Conservation (phyloP, 2,888 invertebrate species). For the Drosophila paranaensis region DNA sequence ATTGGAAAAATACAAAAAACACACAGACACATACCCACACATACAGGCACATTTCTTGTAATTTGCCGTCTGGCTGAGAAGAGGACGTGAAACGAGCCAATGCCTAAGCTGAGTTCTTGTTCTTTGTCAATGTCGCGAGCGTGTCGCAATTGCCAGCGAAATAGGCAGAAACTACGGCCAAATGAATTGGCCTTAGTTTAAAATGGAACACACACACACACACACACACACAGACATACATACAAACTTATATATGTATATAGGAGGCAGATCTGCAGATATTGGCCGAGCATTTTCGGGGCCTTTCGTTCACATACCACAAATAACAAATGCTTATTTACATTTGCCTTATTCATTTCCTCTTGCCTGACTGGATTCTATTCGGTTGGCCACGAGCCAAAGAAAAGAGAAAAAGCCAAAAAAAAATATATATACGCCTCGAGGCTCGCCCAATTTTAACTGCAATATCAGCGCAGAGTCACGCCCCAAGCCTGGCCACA, state of each 20-base stretch:
- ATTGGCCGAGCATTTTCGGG: conserved; percentile 22
- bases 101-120: conserved; percentile 26
- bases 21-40: too few species aligned
- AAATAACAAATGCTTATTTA: conserved; percentile 55
- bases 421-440: conserved; percentile 1
- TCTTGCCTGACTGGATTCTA: conserved; percentile 25
- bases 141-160: conserved; percentile 42
- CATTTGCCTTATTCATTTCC: conserved; percentile 34
- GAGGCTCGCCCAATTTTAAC: conserved; percentile 8
- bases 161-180: conserved; percentile 19
- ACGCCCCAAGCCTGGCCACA: conserved; percentile 35
- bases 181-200: conserved; percentile 47
- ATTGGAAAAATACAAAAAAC: conserved; percentile 21
- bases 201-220: conserved; percentile 10
- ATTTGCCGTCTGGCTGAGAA: conserved; percentile 46
- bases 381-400: conserved; percentile 51
- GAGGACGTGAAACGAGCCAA: conserved; percentile 37
- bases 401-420: not conserved
- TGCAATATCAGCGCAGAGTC: conserved; percentile 17
- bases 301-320: conserved; percentile 30
- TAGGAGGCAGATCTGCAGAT: conserved; percentile 2
- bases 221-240: not conserved
- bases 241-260: not conserved
- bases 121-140: conserved; percentile 60
- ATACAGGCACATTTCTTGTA: conserved; percentile 16